Conservation (phyloP, 2,797 vertebrate species). For the Dallia pectoralis region DNA sequence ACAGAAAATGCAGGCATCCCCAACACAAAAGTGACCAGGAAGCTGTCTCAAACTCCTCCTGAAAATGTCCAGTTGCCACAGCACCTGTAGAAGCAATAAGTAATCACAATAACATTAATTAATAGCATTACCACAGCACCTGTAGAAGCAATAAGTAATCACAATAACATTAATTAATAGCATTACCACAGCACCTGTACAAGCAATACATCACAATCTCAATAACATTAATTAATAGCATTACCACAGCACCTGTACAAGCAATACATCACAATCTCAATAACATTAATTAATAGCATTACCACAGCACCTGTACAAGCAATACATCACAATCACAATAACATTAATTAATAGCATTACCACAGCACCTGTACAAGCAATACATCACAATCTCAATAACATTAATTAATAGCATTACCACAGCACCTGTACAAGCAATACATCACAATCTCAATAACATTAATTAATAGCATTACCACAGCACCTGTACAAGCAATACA, state of each 20-base stretch:
- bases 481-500: slow-evolving; percentile 73
- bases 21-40: slow-evolving; percentile 90
- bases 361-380: slow-evolving; percentile 83
- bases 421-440: slow-evolving; percentile 77
- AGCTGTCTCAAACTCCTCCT: slow-evolving; percentile 92
- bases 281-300: no score
- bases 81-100: slow-evolving; percentile 72
- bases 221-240: no score
- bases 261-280: neutral
- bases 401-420: no score
- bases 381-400: neutral
- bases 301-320: slow-evolving; percentile 88
- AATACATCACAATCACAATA: neutral
- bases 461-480: no score
- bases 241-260: slow-evolving; percentile 91
- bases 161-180: neutral
- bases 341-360: no score
- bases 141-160: slow-evolving; percentile 43
- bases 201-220: neutral
- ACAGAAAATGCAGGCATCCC: slow-evolving; percentile 97
- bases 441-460: neutral
- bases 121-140: slow-evolving; percentile 98
- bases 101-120: neutral
- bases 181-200: slow-evolving; percentile 93
- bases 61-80: slow-evolving; percentile 98